A percentile compares a stretch with the other conserved stretches of the same genome.
These are phyloP conservation scores for Pampusana beccarii DNA, from an alignment of 2,113 vertebrate genomes.

Conservation along the genomic window DNA sequence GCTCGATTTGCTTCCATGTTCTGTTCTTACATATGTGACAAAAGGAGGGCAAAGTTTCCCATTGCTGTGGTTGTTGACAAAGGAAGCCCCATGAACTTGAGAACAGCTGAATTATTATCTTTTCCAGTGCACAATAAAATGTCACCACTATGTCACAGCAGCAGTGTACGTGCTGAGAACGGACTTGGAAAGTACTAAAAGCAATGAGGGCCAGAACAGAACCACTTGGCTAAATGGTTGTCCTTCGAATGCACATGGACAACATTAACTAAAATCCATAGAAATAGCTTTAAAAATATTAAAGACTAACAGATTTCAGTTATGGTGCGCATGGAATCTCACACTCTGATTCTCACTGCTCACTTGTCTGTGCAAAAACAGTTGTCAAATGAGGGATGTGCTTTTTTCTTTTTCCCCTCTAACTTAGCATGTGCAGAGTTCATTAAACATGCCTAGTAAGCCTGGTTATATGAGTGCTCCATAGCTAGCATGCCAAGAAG, in stretches of 20 bases:
- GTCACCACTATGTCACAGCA: not conserved
- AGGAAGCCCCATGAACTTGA: not conserved
- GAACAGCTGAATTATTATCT: slow-evolving; percentile 37
- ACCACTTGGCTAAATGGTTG: not conserved
- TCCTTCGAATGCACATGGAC: not conserved
- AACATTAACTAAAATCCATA: not conserved
- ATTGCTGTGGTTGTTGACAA: not conserved
- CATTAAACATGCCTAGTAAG: not conserved
- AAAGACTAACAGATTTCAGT: not conserved
- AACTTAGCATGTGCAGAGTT: not conserved
- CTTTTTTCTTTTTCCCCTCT: rapidly evolving
- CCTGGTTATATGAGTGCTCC: not conserved
- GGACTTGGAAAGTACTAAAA: slow-evolving; percentile 5
- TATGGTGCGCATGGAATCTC: not conserved
- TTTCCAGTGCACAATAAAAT: not conserved
- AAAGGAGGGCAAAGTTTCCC: slow-evolving; percentile 12
- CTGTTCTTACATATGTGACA: not conserved
- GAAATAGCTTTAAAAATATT: not conserved
- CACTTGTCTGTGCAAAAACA: not conserved
- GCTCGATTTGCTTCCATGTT: not conserved
- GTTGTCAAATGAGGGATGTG: not conserved
- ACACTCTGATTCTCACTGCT: not conserved
- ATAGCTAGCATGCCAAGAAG: not conserved
- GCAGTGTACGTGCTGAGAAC: not conserved
- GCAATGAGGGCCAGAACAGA: not conserved